phyloP scores from a whole-genome alignment of 2,797 vertebrate species.

The Danio jaintianensis region DNA sequence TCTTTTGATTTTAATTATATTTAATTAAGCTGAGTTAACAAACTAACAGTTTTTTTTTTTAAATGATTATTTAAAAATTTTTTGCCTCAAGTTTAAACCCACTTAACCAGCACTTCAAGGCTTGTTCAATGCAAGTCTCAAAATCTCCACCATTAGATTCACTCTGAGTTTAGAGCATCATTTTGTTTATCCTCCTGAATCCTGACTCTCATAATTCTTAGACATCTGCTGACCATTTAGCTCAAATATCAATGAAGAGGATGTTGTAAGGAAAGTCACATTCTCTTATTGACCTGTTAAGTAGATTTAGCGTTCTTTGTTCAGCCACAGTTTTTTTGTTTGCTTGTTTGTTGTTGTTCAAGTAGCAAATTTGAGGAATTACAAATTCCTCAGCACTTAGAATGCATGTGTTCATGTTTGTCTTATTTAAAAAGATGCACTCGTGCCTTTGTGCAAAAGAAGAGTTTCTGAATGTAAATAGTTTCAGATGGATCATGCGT shows the following conservation, averaged over 20 bases:
- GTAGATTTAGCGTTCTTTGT: background rate
- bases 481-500: background rate
- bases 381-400: slow-evolving; percentile 15
- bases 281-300: background rate
- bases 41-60: too few species aligned
- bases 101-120: slow-evolving; percentile 18
- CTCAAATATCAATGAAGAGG: slow-evolving; percentile 1
- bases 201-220: slow-evolving; percentile 7
- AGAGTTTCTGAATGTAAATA: slow-evolving; percentile 8
- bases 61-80: too few species aligned
- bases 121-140: background rate
- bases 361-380: background rate
- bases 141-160: slow-evolving; percentile 20
- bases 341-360: background rate
- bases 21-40: too few species aligned
- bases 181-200: slow-evolving; percentile 22
- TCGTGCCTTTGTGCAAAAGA: slow-evolving; percentile 33
- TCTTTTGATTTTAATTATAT: too few species aligned
- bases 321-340: background rate
- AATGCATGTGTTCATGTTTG: slow-evolving; percentile 20
- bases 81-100: background rate
- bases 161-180: background rate
- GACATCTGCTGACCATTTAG: slow-evolving; percentile 10
- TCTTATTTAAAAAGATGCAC: slow-evolving; percentile 31
- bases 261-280: background rate